Evolutionary conservation across 2,888 invertebrate species (phyloP).

Genomic region (Ornithoptera priamus): DNA sequence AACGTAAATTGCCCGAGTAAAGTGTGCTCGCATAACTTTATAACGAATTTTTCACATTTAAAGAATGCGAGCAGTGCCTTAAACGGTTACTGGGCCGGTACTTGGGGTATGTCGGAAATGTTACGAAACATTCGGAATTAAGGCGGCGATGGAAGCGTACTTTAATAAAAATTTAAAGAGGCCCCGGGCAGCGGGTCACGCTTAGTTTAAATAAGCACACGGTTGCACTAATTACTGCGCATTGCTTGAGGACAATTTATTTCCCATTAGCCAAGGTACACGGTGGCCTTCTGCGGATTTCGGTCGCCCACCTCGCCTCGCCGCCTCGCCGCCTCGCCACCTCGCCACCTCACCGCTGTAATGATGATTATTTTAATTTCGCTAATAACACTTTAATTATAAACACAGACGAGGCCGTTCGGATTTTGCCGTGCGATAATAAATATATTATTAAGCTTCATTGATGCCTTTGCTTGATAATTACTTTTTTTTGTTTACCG

Average conservation of each 20-base stretch:
- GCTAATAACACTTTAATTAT: conserved; percentile 78
- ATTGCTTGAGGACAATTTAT: conserved; percentile 75
- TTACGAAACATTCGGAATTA: conserved; percentile 21
- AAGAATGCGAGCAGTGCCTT: conserved; percentile 19
- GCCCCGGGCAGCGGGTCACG: conserved; percentile 55
- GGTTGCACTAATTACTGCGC: conserved; percentile 67
- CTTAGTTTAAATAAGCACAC: conserved; percentile 64
- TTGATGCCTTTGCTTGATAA: conserved; percentile 29
- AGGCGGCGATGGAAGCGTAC: conserved; percentile 24
- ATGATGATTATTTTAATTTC: conserved; percentile 74
- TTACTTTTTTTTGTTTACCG: conserved; percentile 26
- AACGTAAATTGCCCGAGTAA: conserved; percentile 10
- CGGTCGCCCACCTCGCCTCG: conserved; percentile 58
- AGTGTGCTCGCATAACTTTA: conserved; percentile 17
- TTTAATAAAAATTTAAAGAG: conserved; percentile 46
- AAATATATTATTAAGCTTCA: conserved; percentile 33
- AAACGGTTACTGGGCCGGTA: conserved; percentile 7
- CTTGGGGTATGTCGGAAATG: conserved; percentile 3
- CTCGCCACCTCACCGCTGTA: conserved; percentile 50
- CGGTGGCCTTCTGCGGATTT: conserved; percentile 65
- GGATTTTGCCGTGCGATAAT: conserved; percentile 36
- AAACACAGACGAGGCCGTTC: conserved; percentile 48
- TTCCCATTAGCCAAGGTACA: conserved; percentile 64
- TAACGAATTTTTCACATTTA: conserved; percentile 16
- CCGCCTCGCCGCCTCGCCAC: conserved; percentile 43